A percentile compares a stretch with the other conserved stretches of the same genome.
These are phyloP conservation scores for Diplodus sargus DNA, from an alignment of 2,797 vertebrate species.

Conservation along the genomic window DNA sequence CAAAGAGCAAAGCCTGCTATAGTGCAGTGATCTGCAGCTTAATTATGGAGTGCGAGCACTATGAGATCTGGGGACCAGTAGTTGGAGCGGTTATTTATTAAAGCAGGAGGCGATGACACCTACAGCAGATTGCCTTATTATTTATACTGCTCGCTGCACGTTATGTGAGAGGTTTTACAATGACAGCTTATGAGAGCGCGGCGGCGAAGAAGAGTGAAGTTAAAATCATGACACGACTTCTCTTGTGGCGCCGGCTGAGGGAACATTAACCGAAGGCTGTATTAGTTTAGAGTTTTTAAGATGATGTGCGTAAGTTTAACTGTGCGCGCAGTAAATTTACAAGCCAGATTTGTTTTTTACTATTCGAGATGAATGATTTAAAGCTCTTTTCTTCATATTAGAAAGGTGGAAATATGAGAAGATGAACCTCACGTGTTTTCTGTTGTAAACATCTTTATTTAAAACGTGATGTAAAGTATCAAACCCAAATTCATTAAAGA, in stretches of 20 bases:
- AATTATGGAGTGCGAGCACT: conserved; percentile 44
- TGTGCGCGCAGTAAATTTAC: conserved; percentile 22
- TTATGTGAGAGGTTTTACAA: conserved; percentile 77
- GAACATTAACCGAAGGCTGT: conserved; percentile 37
- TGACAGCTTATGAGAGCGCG: conserved; percentile 57
- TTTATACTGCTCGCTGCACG: conserved; percentile 76
- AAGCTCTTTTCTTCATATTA: not conserved
- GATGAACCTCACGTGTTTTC: not conserved
- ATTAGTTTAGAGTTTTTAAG: conserved; percentile 8
- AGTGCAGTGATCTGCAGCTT: conserved; percentile 52
- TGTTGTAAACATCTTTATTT: not conserved
- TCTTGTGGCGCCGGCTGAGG: conserved; percentile 31
- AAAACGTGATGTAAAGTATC: not conserved
- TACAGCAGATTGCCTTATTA: conserved; percentile 81
- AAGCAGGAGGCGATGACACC: conserved; percentile 73
- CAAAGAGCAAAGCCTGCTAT: conserved; percentile 36
- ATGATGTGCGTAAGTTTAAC: conserved; percentile 5
- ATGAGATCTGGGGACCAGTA: conserved; percentile 54
- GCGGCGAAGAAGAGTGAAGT: conserved; percentile 48
- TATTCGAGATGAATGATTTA: not conserved
- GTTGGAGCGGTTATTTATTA: conserved; percentile 76
- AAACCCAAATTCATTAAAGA: not conserved
- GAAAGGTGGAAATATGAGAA: not conserved
- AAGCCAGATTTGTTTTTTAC: not conserved
- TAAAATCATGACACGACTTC: conserved; percentile 52